Evolutionary conservation across 64 coral and sea anemone genomes (phyloP).

Genomic region (Platygyra sinensis): DNA sequence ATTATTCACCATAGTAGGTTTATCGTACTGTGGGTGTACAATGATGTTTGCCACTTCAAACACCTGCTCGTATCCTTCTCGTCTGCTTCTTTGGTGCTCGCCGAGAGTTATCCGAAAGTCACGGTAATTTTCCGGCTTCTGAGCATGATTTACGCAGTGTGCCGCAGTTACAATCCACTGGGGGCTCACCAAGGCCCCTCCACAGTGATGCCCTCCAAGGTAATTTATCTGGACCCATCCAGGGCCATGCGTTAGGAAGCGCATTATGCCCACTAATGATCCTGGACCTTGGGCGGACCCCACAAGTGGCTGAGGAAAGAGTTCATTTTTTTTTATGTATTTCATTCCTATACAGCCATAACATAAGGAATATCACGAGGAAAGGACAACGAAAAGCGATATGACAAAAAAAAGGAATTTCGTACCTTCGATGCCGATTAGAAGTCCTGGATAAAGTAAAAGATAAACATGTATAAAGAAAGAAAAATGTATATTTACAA

Average conservation of each 20-base stretch:
- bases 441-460: neutral
- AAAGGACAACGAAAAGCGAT: too few species aligned
- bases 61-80: constrained; percentile 63
- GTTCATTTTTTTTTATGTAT: neutral
- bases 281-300: constrained; percentile 45
- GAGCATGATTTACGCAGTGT: constrained; percentile 68
- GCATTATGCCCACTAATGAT: constrained; percentile 78
- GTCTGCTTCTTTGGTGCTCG: constrained; percentile 60
- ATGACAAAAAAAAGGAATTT: neutral
- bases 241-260: too few species aligned
- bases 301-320: constrained; percentile 22
- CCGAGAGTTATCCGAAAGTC: constrained; percentile 65
- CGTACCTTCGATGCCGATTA: neutral
- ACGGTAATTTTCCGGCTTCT: constrained; percentile 35
- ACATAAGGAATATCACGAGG: too few species aligned
- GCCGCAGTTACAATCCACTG: constrained; percentile 84
- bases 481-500: neutral
- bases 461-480: neutral
- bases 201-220: constrained; percentile 66
- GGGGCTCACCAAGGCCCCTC: constrained; percentile 71
- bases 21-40: constrained; percentile 41
- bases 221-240: constrained; percentile 88
- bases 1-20: constrained; percentile 60
- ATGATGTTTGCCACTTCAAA: constrained; percentile 58
- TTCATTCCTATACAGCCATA: too few species aligned